Base-by-base conservation (phyloP, 2,797 vertebrate species). In the Liasis olivaceus region DNA sequence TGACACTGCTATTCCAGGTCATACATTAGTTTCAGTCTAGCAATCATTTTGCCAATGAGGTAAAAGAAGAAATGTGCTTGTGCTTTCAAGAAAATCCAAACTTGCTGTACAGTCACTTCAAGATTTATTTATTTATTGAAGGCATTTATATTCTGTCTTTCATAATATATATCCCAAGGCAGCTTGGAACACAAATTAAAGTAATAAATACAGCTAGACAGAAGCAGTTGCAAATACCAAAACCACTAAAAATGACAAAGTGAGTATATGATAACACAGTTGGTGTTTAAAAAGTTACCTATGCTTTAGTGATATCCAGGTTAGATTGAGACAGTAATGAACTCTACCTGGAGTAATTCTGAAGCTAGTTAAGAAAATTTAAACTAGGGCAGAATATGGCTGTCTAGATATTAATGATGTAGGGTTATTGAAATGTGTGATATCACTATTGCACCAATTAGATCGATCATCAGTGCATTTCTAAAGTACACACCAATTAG, bases 151-250 rank as follows among this genome's bases (percentile, higher is more conserved):
- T 60, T 42, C 69, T 47, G 64, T 17, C 17, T 81, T 85, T 85
- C 72, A 90, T 85, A 51, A 84, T 85, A 85, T 51, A 84, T 62
- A 63, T 8, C 28, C 77, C 42, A 31, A 60, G 8, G 42, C 11
- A 85, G 42, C 28, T 63, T 90, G 47, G 3, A 84, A 60, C n/a
- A 85, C 42, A 90, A 90, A 90, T 90, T 54, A 64, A 85, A 90
- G 60, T n/a, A 64, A 85, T 85, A 64, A 63, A 84, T 84, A 84
- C 22, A 81, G 17, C 0, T 60, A 84, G 58, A 51, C 56, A 84
- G 72, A 62, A 84, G 22, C 24, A 90, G 60, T 26, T 47, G 22
- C 14, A 84, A 90, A 60, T 59, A 81, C 56, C 8, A 42, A 59
- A 81, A 47, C 31, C 4, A 51, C 14, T 62, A 47, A 90, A 90